A percentile compares a stretch with the other conserved stretches of the same genome.
These are phyloP conservation scores for Arenicola marina DNA, from an alignment of 2,888 invertebrate genomes.

Conservation along the genomic window DNA sequence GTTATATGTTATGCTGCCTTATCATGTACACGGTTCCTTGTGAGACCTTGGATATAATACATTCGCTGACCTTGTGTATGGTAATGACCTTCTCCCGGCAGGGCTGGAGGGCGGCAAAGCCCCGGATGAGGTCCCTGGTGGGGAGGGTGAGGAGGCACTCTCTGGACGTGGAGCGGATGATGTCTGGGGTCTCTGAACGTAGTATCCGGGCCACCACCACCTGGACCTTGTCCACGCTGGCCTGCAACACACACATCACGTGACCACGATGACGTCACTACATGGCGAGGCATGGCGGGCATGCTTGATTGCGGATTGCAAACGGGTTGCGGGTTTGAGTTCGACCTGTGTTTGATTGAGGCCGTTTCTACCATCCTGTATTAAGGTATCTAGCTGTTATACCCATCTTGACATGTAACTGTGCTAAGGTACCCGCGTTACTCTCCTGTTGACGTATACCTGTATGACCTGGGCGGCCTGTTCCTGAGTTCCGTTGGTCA, in stretches of 20 bases:
- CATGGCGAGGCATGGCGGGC: no score
- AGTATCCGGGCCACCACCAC: background rate
- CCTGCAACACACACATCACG: background rate
- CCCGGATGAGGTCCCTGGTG: background rate
- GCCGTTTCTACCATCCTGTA: no score
- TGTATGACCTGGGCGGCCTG: constrained; percentile 61
- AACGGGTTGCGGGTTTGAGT: no score
- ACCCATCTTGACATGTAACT: no score
- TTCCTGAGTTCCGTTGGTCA: constrained; percentile 61
- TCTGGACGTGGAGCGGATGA: background rate
- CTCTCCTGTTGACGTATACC: no score
- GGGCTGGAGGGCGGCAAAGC: background rate
- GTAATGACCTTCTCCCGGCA: background rate
- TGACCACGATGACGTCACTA: no score
- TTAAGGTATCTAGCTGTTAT: no score
- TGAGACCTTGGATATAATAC: background rate
- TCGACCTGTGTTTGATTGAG: no score
- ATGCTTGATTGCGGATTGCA: no score
- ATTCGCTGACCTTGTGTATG: constrained; percentile 1
- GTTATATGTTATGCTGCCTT: no score
- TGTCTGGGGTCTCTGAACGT: background rate
- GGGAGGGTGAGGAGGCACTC: constrained; percentile 1
- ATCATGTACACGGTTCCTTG: no score
- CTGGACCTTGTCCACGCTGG: constrained; percentile 6
- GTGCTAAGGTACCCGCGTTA: no score